Base-by-base conservation (phyloP, 2,888 invertebrate species). In the Priocnemis perturbator region DNA sequence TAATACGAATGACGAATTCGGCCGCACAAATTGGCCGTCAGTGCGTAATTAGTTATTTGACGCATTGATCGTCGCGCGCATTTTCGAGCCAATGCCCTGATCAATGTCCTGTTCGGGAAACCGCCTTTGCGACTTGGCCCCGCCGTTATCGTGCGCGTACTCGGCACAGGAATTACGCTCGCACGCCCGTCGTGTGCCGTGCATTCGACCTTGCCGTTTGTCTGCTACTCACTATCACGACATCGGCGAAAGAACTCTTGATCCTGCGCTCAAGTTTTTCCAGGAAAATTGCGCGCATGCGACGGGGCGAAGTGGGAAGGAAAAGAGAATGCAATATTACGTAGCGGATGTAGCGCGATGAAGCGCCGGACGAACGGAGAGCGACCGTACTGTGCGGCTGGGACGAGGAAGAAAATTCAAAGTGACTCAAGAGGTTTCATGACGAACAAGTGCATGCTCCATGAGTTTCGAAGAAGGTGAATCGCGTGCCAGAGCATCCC, bases 361-460 rank as follows among this genome's bases (percentile, higher is more conserved):
- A 11, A 19, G 57, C n/a, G 37, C 30, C 37, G 30, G 15, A 30
- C 0, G 19, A 26, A 55, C 23, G 17, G 2, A 19, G 57, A n/a
- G n/a, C 23, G 37, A 37, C 23, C 23, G 2, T 9, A 26, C 20
- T 20, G 11, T 26, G 5, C 3, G 50, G n/a, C n/a, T 15, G 50
- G 20, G n/a, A 50, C 45, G 47, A 20, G 26, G 21, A 20, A 47
- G 30, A 60, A 37, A 45, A 44, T 37, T 37, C 37, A 37, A 37
- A 37, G 37, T 37, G 37, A 37, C 37, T 37, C 37, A 11, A 37
- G 37, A 93, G 93, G 23, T 91, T 91, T 90, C 93, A 93, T 86
- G 91, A 91, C 0, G 93, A 93, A 83, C 84, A 92, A 5, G 92
- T 91, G 26, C 90, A 90, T 19, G 93, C 93, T 84, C 87, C 89